Base-by-base conservation (phyloP, 2,888 invertebrate species). In the Gastracanthus pulcherrimus region DNA sequence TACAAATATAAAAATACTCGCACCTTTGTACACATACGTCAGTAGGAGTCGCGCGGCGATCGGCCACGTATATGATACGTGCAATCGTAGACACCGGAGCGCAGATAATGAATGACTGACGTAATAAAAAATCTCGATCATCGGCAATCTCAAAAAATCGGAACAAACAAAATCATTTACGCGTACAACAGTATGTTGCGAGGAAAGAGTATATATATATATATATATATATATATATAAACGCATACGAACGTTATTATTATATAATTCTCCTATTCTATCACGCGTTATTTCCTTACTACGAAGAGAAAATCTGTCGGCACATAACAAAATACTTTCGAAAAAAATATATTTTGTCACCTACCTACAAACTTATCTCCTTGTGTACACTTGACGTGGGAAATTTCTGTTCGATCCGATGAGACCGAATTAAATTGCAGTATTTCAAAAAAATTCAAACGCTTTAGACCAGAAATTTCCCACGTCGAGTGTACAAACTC, bases 1-100 rank as follows among this genome's bases (percentile, higher is more conserved):
- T 29, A 7, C 55, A 29, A 45, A 41, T 23, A 72, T 51, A 51
- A 55, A 72, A 72, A 67, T 69, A 62, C 79, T 60, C 58, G 60
- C 79, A 48, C 26, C 31, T 55, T 55, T 51, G 19, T 29, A 23
- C 19, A 29, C 55, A 58, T 23, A 38, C 13, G 38, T 16, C 11
- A 38, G 29, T 19, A 19, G 6, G n/a, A 16, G 26, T n/a, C 45
- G 23, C 67, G 67, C 67, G n/a, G n/a, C n/a, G n/a, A 58, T 62
- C 62, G 26, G 64, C 66, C 45, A 74, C 67, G 60, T 60, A 67
- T 34, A 3, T 7, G 16, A n/a, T n/a, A n/a, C 1, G 3, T 2
- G 58, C 26, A 3, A 58, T 26, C 13, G 29, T 3, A 11, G 58
- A 19, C n/a, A 13, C n/a, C 16, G n/a, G n/a, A 41, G 41, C 41